These are phyloP conservation scores for Thalassarche chlororhynchos DNA, from an alignment of 2,113 vertebrate species.

Conservation along the genomic window DNA sequence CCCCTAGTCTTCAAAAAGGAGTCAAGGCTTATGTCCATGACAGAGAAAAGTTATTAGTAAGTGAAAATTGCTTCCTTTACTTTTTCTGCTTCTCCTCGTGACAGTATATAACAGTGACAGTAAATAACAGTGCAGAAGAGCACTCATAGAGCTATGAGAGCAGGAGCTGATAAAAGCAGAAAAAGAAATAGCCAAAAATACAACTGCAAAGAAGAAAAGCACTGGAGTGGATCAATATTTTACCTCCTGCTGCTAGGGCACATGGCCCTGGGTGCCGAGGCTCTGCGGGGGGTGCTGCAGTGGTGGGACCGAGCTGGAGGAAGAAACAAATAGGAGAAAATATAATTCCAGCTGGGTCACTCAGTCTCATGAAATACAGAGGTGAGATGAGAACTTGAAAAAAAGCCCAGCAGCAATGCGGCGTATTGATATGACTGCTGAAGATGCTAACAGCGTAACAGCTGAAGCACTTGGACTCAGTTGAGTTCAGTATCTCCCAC, in stretches of 20 bases:
- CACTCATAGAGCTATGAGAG: not conserved
- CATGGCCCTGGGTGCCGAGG: accelerated
- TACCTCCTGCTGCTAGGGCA: not conserved
- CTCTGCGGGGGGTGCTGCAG: not conserved
- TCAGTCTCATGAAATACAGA: not conserved
- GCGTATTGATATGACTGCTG: not conserved
- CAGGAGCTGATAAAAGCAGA: not conserved
- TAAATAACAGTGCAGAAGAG: not conserved
- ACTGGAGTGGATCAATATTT: not conserved
- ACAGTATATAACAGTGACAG: not conserved
- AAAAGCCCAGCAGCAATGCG: accelerated
- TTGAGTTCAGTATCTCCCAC: not conserved
- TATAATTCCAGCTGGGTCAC: not conserved
- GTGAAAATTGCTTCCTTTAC: slow-evolving; percentile 2
- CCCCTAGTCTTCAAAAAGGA: not conserved
- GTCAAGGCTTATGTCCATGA: not conserved
- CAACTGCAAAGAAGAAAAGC: not conserved
- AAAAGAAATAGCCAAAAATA: not conserved
- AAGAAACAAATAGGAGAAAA: not conserved
- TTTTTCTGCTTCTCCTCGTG: not conserved
- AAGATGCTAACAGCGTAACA: not conserved
- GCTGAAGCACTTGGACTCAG: not conserved
- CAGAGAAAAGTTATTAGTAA: not conserved
- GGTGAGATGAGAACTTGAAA: not conserved
- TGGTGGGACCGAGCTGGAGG: not conserved